Evolutionary conservation across 2,888 invertebrate genomes (phyloP).

Genomic region (Cheilosia vulpina): DNA sequence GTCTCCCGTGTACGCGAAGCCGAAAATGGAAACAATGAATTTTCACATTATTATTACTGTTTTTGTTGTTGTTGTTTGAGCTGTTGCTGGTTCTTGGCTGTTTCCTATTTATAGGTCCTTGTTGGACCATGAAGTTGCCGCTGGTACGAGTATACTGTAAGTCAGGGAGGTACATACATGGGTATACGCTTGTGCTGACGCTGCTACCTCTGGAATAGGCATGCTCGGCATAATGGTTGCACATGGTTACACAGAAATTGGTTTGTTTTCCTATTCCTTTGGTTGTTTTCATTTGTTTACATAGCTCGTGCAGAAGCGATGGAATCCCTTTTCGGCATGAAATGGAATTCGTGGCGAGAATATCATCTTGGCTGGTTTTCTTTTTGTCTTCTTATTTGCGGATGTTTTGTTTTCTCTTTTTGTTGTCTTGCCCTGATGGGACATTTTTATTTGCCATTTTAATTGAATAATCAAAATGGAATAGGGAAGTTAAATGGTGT

Average conservation of each 20-base stretch:
- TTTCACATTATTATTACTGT: constrained; percentile 69
- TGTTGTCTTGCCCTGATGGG: constrained; percentile 8
- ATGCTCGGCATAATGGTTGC: constrained; percentile 59
- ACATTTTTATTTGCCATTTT: constrained; percentile 55
- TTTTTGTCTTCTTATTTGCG: not conserved
- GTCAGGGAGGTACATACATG: not conserved
- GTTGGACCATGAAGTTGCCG: constrained; percentile 38
- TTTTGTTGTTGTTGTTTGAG: constrained; percentile 43
- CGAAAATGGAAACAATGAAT: constrained; percentile 58
- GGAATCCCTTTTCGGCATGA: constrained; percentile 63
- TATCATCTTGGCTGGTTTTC: constrained; percentile 10
- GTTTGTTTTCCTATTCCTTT: constrained; percentile 68
- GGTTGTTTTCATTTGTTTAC: constrained; percentile 64
- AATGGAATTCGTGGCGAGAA: constrained; percentile 50
- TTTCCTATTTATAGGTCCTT: constrained; percentile 60
- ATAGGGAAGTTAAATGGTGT: constrained; percentile 23
- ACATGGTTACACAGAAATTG: constrained; percentile 69
- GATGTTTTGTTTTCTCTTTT: not conserved
- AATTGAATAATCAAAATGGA: constrained; percentile 60
- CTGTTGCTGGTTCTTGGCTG: constrained; percentile 28
- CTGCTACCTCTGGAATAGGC: constrained; percentile 12
- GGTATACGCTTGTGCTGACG: not conserved
- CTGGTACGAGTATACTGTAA: not conserved
- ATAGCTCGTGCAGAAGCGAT: constrained; percentile 39
- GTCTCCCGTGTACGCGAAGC: constrained; percentile 4